Evolutionary conservation across 2,888 invertebrate genomes (phyloP).

Genomic region (Emmelina monodactyla): DNA sequence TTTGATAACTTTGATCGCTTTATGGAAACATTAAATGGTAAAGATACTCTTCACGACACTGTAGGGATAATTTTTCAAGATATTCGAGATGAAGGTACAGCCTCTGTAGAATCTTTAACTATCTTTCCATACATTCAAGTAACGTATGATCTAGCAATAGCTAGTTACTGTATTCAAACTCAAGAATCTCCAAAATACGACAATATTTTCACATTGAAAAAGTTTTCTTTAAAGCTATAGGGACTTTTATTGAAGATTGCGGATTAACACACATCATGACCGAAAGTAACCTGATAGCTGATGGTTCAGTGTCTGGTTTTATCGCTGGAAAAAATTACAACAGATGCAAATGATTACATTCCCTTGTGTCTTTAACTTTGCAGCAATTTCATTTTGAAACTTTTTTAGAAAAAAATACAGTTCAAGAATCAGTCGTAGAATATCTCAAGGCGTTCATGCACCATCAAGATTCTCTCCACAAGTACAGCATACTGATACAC

Average conservation of each 20-base stretch:
- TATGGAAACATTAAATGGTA: slow-evolving; percentile 12
- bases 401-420: slow-evolving; percentile 10
- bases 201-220: slow-evolving; percentile 22
- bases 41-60: slow-evolving; percentile 15
- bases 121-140: slow-evolving; percentile 19
- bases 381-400: slow-evolving; percentile 21
- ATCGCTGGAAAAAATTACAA: slow-evolving; percentile 19
- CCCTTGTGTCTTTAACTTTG: slow-evolving; percentile 18
- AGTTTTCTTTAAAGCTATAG: slow-evolving; percentile 24
- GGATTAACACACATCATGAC: slow-evolving; percentile 23
- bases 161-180: slow-evolving; percentile 19
- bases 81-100: slow-evolving; percentile 4
- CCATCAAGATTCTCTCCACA: slow-evolving; percentile 27
- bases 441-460: slow-evolving; percentile 27
- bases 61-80: slow-evolving; percentile 14
- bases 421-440: slow-evolving; percentile 16
- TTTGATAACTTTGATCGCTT: slow-evolving; percentile 15
- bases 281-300: slow-evolving; percentile 6
- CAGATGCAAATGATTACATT: slow-evolving; percentile 23
- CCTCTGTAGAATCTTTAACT: slow-evolving; percentile 15
- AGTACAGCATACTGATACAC: slow-evolving; percentile 22
- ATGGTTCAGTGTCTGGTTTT: slow-evolving; percentile 22
- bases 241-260: slow-evolving; percentile 21
- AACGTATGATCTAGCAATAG: slow-evolving; percentile 24
- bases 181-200: slow-evolving; percentile 20